phyloP scores from a whole-genome alignment of 2,888 invertebrate genomes.

The Eubasilissa splendida region DNA sequence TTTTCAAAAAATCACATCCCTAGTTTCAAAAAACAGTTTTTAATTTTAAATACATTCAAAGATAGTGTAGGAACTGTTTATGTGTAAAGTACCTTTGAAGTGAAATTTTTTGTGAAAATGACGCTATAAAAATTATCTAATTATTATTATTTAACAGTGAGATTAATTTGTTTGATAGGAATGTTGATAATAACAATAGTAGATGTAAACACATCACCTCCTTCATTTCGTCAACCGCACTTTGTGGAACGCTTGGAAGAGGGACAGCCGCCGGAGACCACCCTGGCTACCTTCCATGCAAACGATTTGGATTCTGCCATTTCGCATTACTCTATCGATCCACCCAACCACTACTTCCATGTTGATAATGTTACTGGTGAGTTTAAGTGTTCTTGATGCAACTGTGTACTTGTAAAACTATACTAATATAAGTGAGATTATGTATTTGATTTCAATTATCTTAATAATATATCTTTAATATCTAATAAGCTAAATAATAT shows the following conservation, averaged over 20 bases:
- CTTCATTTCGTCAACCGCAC: conserved; percentile 69
- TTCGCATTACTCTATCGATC: conserved; percentile 80
- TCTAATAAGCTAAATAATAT: too few species aligned
- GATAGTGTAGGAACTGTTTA: too few species aligned
- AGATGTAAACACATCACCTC: conserved; percentile 80
- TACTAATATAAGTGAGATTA: too few species aligned
- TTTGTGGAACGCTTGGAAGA: conserved; percentile 76
- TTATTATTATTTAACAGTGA: not conserved
- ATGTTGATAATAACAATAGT: conserved; percentile 78
- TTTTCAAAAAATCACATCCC: too few species aligned
- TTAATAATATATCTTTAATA: not conserved
- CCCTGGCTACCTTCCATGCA: conserved; percentile 84
- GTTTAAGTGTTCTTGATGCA: not conserved
- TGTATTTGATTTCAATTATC: too few species aligned
- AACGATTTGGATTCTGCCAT: conserved; percentile 89
- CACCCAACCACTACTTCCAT: conserved; percentile 82
- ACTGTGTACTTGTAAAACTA: too few species aligned
- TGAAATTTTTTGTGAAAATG: too few species aligned
- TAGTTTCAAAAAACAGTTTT: too few species aligned
- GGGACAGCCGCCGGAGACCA: conserved; percentile 86
- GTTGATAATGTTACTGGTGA: conserved; percentile 86
- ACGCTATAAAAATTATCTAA: too few species aligned
- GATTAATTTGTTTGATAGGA: conserved; percentile 63
- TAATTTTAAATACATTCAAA: too few species aligned
- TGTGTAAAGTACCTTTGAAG: too few species aligned